Base-by-base conservation (phyloP, 2,113 vertebrate genomes). In the Phalacrocorax pelagicus region DNA sequence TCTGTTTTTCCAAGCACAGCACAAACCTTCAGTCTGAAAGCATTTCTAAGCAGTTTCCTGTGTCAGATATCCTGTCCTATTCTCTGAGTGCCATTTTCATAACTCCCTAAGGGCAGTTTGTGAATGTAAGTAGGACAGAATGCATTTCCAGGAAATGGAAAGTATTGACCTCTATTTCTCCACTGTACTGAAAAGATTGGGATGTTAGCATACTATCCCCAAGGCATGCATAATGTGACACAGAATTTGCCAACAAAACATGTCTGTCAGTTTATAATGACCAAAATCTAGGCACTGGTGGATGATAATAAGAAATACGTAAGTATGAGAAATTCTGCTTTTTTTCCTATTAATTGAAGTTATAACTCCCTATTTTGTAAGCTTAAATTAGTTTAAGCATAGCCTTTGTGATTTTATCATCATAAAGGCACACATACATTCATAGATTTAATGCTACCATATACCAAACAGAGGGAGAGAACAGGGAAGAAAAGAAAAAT, bases 121-220 rank as follows among this genome's bases (percentile, higher is more conserved):
- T 95, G 83, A 96, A 96, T 88, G 18, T 69, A 93, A 96, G 66
- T 86, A 89, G 92, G 93, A 91, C 66, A 96, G 58, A 96, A 97
- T 78, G 77, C 62, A 89, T 81, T 97, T 95, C 94, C 96, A 97
- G 96, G 95, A 97, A 97, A 96, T 95, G 93, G 97, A 96, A 97
- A 96, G 96, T 93, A 94, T 6, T 95, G 94, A 95, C 93, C 90
- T 96, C 90, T 94, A 83, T 69, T 97, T 96, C 77, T 93, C 23
- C 75, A 78, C 80, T 83, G 18, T 67, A 67, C 81, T 83, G 57
- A 95, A 69, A 95, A 91, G 63, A 95, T 12, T 77, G 67, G 58
- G 57, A 57, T 92, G 90, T 86, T 94, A 96, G 66, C 70, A 85
- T 86, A 88, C 38, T 77, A 54, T 13, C 57, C 79, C 26, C 61